phyloP scores from a whole-genome alignment of 2,888 invertebrate species.

The Melolontha melolontha region DNA sequence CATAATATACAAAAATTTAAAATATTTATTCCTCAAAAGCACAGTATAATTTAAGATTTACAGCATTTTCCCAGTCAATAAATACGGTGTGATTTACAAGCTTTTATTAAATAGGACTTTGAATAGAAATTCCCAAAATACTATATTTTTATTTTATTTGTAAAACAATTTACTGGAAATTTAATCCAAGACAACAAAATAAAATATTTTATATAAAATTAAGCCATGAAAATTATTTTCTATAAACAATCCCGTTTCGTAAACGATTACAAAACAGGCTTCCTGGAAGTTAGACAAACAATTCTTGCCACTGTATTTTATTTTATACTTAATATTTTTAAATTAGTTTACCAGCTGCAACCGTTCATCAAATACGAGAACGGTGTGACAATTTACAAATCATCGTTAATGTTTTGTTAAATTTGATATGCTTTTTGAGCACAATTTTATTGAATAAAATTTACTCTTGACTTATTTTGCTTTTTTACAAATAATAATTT shows the following conservation, averaged over 20 bases:
- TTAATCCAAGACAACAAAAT: constrained; percentile 4
- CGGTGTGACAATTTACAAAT: constrained; percentile 16
- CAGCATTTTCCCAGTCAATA: too few species aligned
- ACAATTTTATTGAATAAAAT: constrained; percentile 7
- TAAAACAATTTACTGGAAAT: constrained; percentile 11
- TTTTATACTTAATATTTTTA: constrained; percentile 10
- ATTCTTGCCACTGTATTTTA: background rate
- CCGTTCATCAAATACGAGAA: constrained; percentile 5
- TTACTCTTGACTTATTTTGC: background rate
- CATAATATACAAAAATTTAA: too few species aligned
- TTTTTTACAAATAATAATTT: background rate
- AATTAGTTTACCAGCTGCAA: constrained; percentile 10
- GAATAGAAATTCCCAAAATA: too few species aligned
- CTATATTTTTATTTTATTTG: constrained; percentile 13
- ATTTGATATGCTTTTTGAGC: constrained; percentile 10
- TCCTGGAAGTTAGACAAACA: constrained; percentile 10
- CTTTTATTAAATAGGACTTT: too few species aligned
- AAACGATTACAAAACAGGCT: constrained; percentile 12
- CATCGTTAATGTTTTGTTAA: constrained; percentile 16
- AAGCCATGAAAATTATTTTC: constrained; percentile 18
- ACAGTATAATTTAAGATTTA: too few species aligned
- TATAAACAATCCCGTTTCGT: constrained; percentile 10
- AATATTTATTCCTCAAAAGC: too few species aligned
- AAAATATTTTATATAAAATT: constrained; percentile 14
- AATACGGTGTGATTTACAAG: too few species aligned